A percentile compares a stretch with the other conserved stretches of the same genome.
Evolutionary conservation across 2,888 invertebrate species (phyloP).

Genomic region (Spialia ferax): DNA sequence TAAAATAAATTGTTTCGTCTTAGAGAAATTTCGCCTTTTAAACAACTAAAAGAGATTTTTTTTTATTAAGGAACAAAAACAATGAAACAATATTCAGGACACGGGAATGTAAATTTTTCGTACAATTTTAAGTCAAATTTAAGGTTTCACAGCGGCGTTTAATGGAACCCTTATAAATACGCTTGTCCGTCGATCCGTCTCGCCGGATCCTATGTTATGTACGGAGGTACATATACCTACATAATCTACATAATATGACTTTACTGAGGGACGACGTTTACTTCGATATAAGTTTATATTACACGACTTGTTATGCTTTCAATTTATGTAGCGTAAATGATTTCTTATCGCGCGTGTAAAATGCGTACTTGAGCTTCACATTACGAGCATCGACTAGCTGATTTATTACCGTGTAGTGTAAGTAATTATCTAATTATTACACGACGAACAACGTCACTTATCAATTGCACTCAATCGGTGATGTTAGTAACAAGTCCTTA

Average conservation of each 20-base stretch:
- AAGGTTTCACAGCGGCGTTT: conserved; percentile 28
- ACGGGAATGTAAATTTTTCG: too few relatives aligned
- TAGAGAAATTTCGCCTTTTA: background rate
- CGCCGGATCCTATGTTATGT: conserved; percentile 3
- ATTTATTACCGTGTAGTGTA: background rate
- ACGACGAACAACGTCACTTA: conserved; percentile 26
- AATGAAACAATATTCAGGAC: too few relatives aligned
- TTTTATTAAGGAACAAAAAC: too few relatives aligned
- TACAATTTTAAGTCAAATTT: conserved; percentile 15
- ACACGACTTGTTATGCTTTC: conserved; percentile 18
- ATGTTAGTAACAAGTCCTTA: background rate
- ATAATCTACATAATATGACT: background rate
- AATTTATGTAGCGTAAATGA: conserved; percentile 16
- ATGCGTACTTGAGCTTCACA: conserved; percentile 9
- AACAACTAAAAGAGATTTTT: too few relatives aligned
- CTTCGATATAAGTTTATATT: conserved; percentile 1
- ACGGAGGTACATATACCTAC: background rate
- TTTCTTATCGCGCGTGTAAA: conserved; percentile 19
- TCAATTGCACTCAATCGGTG: conserved; percentile 9
- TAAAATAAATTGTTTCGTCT: background rate
- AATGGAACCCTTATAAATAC: conserved; percentile 35
- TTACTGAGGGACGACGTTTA: background rate
- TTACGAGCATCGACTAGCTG: background rate
- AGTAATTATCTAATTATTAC: conserved; percentile 16
- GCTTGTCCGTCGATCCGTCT: conserved; percentile 11